Percentiles rank a stretch among this genome's conserved stretches.
phyloP scores from a whole-genome alignment of 30 jellyfish, hydroid and myxozoan species.

The Turritopsis rubra region DNA sequence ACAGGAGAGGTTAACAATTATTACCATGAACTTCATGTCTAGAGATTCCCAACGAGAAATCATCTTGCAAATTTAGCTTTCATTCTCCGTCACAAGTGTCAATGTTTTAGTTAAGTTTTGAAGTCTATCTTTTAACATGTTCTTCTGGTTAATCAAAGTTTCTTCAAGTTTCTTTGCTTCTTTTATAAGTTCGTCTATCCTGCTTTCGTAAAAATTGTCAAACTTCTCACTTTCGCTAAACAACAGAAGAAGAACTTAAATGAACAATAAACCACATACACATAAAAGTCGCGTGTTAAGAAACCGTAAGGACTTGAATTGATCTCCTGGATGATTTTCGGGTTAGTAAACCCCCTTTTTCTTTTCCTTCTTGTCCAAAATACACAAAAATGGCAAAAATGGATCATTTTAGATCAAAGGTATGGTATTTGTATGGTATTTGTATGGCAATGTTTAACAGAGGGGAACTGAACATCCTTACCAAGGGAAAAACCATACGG shows the following conservation, averaged over 20 bases:
- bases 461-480: no score
- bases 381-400: no score
- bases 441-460: no score
- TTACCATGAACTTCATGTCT: not conserved
- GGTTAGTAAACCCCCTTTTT: no score
- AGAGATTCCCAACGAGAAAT: not conserved
- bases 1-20: no score
- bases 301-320: no score
- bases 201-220: slow-evolving; percentile 52
- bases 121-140: slow-evolving; percentile 51
- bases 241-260: no score
- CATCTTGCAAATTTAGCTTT: not conserved
- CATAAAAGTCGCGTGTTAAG: not conserved
- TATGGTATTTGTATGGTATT: no score
- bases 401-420: no score
- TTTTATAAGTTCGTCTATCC: slow-evolving; percentile 66
- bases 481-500: no score
- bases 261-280: not conserved
- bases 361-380: no score
- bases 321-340: no score
- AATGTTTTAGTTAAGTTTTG: slow-evolving; percentile 41
- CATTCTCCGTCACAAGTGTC: slow-evolving; percentile 1
- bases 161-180: slow-evolving; percentile 57
- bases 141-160: slow-evolving; percentile 45
- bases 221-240: slow-evolving; percentile 67